phyloP scores from a whole-genome alignment of 2,888 invertebrate species.

The Acronicta leporina region DNA sequence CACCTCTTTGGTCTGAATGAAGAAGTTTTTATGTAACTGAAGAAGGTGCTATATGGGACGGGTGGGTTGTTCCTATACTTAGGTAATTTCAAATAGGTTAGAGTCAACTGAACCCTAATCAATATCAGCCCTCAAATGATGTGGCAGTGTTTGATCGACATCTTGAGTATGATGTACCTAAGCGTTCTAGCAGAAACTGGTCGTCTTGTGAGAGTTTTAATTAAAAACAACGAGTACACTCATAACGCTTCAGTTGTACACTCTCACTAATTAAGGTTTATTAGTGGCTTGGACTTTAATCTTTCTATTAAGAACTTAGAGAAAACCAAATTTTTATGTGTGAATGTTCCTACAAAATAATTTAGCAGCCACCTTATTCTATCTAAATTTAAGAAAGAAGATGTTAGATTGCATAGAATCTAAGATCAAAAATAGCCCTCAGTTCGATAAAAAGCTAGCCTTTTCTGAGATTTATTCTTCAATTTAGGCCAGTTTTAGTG shows the following conservation, averaged over 20 bases:
- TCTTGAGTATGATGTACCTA: too few species aligned
- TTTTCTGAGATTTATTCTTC: too few species aligned
- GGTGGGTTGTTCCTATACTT: too few species aligned
- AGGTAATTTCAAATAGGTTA: too few species aligned
- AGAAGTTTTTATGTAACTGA: neutral
- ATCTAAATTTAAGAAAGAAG: too few species aligned
- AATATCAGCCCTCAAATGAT: neutral
- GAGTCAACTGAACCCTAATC: neutral
- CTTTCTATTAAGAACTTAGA: conserved; percentile 1
- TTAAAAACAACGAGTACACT: conserved; percentile 18
- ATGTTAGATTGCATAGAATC: too few species aligned
- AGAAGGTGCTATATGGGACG: too few species aligned
- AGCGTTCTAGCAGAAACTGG: conserved; percentile 8
- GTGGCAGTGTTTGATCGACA: conserved; percentile 8
- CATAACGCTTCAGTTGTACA: conserved; percentile 11
- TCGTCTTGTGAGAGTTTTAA: conserved; percentile 25
- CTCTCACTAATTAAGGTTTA: conserved; percentile 31
- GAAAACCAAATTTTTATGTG: neutral
- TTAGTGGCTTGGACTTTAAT: conserved; percentile 27
- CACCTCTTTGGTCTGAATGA: neutral
- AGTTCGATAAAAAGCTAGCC: too few species aligned
- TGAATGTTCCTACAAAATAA: neutral
- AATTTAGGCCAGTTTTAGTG: too few species aligned
- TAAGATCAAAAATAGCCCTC: too few species aligned
- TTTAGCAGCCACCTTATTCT: neutral